These are phyloP conservation scores for Porites lobata DNA, from an alignment of 92 coral and sea anemone species.

Conservation along the genomic window DNA sequence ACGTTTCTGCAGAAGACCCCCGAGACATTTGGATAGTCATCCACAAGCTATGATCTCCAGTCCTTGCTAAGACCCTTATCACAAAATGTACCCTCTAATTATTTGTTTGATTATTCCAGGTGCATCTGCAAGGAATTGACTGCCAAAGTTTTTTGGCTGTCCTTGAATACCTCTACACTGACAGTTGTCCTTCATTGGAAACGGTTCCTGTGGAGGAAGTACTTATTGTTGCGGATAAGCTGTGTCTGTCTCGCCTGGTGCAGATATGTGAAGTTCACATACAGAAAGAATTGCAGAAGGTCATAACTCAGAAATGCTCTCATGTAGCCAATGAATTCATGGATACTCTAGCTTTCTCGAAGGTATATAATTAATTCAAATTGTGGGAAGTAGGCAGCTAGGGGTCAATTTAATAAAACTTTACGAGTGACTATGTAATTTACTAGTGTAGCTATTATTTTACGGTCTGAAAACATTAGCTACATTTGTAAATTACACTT, in stretches of 20 bases:
- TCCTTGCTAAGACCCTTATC: too few relatives aligned
- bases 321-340: neutral
- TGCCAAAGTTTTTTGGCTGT: conserved; percentile 55
- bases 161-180: conserved; percentile 72
- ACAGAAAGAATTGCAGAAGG: neutral
- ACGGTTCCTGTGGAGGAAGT: conserved; percentile 26
- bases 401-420: too few relatives aligned
- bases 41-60: too few relatives aligned
- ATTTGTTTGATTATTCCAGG: conserved; percentile 24
- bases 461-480: too few relatives aligned
- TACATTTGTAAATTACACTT: too few relatives aligned
- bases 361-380: conserved; percentile 2
- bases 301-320: neutral
- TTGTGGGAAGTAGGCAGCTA: neutral
- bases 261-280: conserved; percentile 62
- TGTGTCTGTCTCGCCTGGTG: conserved; percentile 50
- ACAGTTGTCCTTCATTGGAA: conserved; percentile 39
- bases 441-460: too few relatives aligned
- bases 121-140: conserved; percentile 55
- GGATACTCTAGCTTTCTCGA: conserved; percentile 19
- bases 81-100: too few relatives aligned
- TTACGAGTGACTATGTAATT: too few relatives aligned
- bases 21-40: too few relatives aligned
- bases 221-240: conserved; percentile 65
- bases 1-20: too few relatives aligned